A percentile compares a stretch with the other conserved stretches of the same genome.
These are phyloP conservation scores for Notocelia uddmanniana DNA, from an alignment of 2,888 invertebrate species.

Conservation along the genomic window DNA sequence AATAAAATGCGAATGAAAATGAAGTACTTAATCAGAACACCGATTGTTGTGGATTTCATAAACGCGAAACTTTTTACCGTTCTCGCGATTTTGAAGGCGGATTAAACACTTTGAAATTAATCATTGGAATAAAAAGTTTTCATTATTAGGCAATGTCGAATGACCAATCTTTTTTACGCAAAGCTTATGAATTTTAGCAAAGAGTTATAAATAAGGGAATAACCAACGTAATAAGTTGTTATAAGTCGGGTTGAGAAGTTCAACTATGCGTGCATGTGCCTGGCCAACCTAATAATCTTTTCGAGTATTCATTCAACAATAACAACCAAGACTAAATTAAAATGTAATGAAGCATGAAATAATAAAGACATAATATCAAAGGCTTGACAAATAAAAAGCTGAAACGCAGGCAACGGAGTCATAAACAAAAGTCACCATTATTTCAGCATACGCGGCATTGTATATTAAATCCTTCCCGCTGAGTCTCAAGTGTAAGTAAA, in stretches of 20 bases:
- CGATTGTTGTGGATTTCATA: slow-evolving; percentile 55
- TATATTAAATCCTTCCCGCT: slow-evolving; percentile 61
- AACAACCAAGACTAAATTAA: background rate
- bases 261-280: no score
- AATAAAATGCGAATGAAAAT: slow-evolving; percentile 52
- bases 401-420: slow-evolving; percentile 26
- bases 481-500: slow-evolving; percentile 52
- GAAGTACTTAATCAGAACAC: slow-evolving; percentile 59
- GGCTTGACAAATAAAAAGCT: slow-evolving; percentile 20
- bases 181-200: background rate
- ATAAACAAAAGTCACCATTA: slow-evolving; percentile 43
- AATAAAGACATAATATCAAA: slow-evolving; percentile 19
- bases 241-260: background rate
- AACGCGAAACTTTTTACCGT: slow-evolving; percentile 46
- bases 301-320: background rate
- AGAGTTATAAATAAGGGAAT: background rate
- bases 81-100: slow-evolving; percentile 39
- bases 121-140: slow-evolving; percentile 52
- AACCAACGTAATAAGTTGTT: background rate
- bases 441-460: slow-evolving; percentile 44
- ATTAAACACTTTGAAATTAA: slow-evolving; percentile 57
- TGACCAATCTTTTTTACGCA: background rate
- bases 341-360: slow-evolving; percentile 1
- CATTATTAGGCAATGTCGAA: slow-evolving; percentile 30
- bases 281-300: no score